Conservation (phyloP, 1,140 invertebrate species). For the Fopius arisanus region DNA sequence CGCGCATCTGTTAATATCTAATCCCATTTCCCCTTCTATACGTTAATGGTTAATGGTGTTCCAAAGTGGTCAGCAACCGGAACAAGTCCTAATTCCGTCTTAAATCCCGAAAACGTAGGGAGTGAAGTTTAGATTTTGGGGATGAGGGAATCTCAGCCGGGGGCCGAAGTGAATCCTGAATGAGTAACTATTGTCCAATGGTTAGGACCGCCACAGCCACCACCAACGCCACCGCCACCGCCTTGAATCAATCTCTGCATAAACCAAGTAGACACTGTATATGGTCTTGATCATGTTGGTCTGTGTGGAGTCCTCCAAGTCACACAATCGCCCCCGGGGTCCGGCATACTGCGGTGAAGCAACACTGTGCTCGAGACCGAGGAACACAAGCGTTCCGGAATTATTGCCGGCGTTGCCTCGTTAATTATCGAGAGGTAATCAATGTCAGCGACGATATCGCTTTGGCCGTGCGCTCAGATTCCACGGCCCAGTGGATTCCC, state of each 20-base stretch:
- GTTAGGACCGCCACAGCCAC: conserved; percentile 23
- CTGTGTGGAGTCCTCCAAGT: conserved; percentile 1
- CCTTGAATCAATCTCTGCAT: conserved; percentile 13
- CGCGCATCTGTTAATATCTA: conserved; percentile 42
- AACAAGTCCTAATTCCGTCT: conserved; percentile 66
- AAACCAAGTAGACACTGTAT: conserved; percentile 6
- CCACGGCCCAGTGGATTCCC: background rate
- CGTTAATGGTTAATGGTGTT: conserved; percentile 65
- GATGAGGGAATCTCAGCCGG: conserved; percentile 44
- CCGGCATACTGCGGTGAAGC: background rate
- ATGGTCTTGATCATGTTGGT: conserved; percentile 2
- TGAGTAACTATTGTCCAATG: conserved; percentile 59
- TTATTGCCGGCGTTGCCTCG: conserved; percentile 39
- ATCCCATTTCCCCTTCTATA: conserved; percentile 64
- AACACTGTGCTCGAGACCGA: conserved; percentile 17
- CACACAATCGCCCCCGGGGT: background rate
- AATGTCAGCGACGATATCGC: conserved; percentile 40
- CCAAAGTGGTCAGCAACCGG: conserved; percentile 64
- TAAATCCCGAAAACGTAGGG: conserved; percentile 56
- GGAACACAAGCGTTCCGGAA: conserved; percentile 30
- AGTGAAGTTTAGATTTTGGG: conserved; percentile 15
- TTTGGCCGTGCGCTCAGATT: background rate
- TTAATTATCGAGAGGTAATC: conserved; percentile 51
- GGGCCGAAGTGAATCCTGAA: conserved; percentile 58
- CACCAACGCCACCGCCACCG: background rate